These are phyloP conservation scores for Gyps fulvus DNA, from an alignment of 2,113 vertebrate species.

Conservation along the genomic window DNA sequence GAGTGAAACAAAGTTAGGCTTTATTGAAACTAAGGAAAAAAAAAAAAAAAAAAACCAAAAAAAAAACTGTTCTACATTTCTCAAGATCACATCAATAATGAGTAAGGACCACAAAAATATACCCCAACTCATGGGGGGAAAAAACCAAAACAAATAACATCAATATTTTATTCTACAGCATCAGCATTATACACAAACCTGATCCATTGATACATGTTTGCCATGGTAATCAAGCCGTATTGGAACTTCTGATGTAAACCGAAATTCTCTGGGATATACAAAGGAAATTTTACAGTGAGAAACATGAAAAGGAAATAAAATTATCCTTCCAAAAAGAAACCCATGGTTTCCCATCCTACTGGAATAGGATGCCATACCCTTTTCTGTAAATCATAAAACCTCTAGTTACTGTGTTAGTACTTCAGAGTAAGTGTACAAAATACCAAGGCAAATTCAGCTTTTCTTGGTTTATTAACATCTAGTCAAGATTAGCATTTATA, in stretches of 20 bases:
- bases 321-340: neutral
- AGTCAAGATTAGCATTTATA: neutral
- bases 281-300: neutral
- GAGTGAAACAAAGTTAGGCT: neutral
- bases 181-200: slow-evolving; percentile 69
- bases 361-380: neutral
- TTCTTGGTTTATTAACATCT: neutral
- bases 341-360: neutral
- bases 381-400: neutral
- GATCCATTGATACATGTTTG: slow-evolving; percentile 92
- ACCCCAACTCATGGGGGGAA: fast-evolving
- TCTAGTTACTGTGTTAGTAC: neutral
- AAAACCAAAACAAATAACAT: neutral
- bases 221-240: slow-evolving; percentile 97
- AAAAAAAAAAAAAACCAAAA: no score
- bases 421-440: neutral
- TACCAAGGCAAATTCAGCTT: neutral
- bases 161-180: neutral
- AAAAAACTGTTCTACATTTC: neutral
- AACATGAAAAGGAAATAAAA: neutral
- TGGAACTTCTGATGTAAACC: slow-evolving; percentile 95
- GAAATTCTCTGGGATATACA: slow-evolving; percentile 85
- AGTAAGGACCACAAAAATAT: neutral
- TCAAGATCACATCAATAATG: neutral
- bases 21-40: neutral